Base-by-base conservation (phyloP, 2,888 invertebrate species). In the Drosophila maculinotata region DNA sequence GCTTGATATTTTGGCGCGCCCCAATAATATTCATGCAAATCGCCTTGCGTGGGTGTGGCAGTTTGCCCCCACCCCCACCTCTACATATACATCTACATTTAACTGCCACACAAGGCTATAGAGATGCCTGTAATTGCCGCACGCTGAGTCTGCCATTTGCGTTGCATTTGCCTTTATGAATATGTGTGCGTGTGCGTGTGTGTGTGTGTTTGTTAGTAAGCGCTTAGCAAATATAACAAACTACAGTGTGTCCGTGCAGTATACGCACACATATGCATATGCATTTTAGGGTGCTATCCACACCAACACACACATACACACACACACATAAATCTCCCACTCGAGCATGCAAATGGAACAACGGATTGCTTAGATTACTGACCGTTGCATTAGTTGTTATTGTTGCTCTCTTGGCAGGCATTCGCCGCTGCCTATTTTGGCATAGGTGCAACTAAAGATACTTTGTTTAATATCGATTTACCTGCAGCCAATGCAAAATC, bases 221-320 rank as follows among this genome's bases (percentile, higher is more conserved):
- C 79, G 59, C 74, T 85, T 85, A 69, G 82, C 70, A 81, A 80
- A 80, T 87, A 80, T 74, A 87, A 87, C 87, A 87, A 87, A 78
- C 76, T 74, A 49, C 47, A 68, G 36, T 14, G 47, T 36, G 33
- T 26, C 36, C 8, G 38, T 25, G 38, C 48, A 49, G 53, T 48
- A 66, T 41, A 47, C 8, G 23, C 7, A 47, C 23, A 23, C 15
- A 25, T 15, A 42, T 67, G 39, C 35, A 42, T 44, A 35, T 36
- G 33, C 25, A 41, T 49, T 38, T 38, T 31, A 31, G 33, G 30
- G 28, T 38, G 42, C 17, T 10, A 20, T 26, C 7, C 9, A 33
- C 12, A 25, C 52, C 23, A 12, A 38, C 7, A 20, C 28, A 28
- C 53, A 44, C 26, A 48, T 25, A 36, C 15, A 23, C n/a, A 36